Evolutionary conservation across 2,797 vertebrate genomes (phyloP), one percentile per base, ranked within the genome.

Genomic region (Eidolon dupreanum): DNA sequence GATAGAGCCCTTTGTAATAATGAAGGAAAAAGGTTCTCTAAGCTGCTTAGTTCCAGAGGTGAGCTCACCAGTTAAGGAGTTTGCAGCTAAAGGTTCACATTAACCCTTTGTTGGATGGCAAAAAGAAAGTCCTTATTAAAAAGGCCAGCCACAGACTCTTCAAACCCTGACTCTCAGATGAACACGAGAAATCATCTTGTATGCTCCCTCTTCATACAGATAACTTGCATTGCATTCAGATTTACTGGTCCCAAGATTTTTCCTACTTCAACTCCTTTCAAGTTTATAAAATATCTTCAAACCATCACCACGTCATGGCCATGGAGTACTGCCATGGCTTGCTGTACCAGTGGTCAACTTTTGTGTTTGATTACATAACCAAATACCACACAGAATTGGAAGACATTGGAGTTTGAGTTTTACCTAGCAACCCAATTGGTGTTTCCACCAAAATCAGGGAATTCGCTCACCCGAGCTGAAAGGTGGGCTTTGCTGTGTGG

Each of bases 11-110:
- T 97, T 41, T 87, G 96, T 83, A 66, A 61, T 93, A 97, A 94
- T 22, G 96, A 96, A 96, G 88, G 90, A 55, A 95, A 96, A 93
- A 95, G 86, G 31, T 88, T 97, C 91, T 97, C 86, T 51, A 66
- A 79, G 88, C 89, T 88, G 46, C 93, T 96, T 83, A 75, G 88
- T 98, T 75, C 19, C 88, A 95, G 86, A 96, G 95, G 92, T 98
- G 97, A 98, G 75, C 96, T 98, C 93, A 98, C 97, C 89, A 75
- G 33, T 10, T 65, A 84, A 74, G 78, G 94, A 97, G 92, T 83
- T 59, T 63, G 79, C 75, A 88, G 31, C 51, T 41, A 41, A 73
- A 93, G 96, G 81, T 84, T 92, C 90, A 88, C 93, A 90, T 96
- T 97, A 97, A 88, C 95, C 94, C 61, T 95, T 94, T 96, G 36